phyloP scores from a whole-genome alignment of 35 echinoderm and acorn worm species.

The Lytechinus variegatus region DNA sequence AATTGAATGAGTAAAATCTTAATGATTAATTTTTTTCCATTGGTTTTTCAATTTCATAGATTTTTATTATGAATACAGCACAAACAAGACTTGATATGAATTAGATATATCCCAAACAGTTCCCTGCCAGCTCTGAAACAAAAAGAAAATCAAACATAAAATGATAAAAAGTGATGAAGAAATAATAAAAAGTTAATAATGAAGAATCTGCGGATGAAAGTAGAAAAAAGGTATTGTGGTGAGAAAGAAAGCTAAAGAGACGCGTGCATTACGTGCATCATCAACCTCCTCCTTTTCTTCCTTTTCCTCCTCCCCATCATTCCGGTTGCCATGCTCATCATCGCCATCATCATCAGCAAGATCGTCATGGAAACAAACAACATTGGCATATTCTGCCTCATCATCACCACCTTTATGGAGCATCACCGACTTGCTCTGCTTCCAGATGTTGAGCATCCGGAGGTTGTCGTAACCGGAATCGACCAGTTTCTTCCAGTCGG shows the following conservation, averaged over 20 bases:
- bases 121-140: neutral
- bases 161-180: neutral
- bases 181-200: slow-evolving; percentile 14
- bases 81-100: too few relatives aligned
- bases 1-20: too few relatives aligned
- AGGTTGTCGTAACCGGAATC: slow-evolving; percentile 81
- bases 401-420: slow-evolving; percentile 44
- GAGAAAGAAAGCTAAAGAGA: neutral
- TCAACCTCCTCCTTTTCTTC: neutral
- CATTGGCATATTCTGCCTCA: neutral
- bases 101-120: neutral
- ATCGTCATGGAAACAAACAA: slow-evolving; percentile 4
- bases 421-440: slow-evolving; percentile 59
- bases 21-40: too few relatives aligned
- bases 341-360: slow-evolving; percentile 22
- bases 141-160: neutral
- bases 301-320: neutral
- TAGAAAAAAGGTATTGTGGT: neutral
- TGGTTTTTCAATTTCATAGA: too few relatives aligned
- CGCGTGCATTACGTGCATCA: slow-evolving; percentile 41
- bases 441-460: slow-evolving; percentile 50
- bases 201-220: neutral
- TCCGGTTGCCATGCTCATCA: slow-evolving; percentile 35
- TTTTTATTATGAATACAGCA: too few relatives aligned
- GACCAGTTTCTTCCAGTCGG: slow-evolving; percentile 67